Evolutionary conservation across 2,888 invertebrate genomes (phyloP).

Genomic region (Clanis bilineata): DNA sequence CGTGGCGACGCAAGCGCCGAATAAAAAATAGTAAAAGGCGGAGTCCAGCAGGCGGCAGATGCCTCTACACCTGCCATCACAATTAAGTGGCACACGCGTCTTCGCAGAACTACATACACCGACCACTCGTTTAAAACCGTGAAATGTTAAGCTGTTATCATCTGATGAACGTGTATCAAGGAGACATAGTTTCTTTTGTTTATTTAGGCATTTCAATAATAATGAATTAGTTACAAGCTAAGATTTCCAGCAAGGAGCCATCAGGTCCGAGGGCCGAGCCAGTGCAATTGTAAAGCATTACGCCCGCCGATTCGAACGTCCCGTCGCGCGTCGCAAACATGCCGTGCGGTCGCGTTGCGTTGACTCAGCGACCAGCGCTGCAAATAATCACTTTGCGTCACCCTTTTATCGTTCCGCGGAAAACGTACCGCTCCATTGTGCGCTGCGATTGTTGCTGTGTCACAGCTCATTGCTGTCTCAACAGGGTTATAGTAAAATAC

Average conservation of each 20-base stretch:
- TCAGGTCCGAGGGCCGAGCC: not conserved
- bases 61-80: conserved; percentile 70
- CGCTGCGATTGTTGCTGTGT: conserved; percentile 46
- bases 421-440: conserved; percentile 69
- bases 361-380: conserved; percentile 78
- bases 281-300: conserved; percentile 14
- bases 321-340: conserved; percentile 15
- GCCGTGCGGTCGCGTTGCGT: conserved; percentile 46
- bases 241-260: not conserved
- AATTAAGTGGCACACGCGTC: conserved; percentile 72
- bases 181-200: conserved; percentile 21
- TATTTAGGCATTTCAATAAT: conserved; percentile 20
- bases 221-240: conserved; percentile 13
- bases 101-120: conserved; percentile 41
- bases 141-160: not conserved
- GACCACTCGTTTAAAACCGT: conserved; percentile 7
- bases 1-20: conserved; percentile 38
- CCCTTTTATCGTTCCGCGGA: conserved; percentile 72
- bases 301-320: not conserved
- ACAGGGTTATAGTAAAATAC: not conserved
- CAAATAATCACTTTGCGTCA: conserved; percentile 81
- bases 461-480: conserved; percentile 26
- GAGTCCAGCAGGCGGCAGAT: conserved; percentile 71
- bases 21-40: conserved; percentile 58
- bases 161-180: not conserved